Conservation (phyloP, 2,888 invertebrate species). For the Plagodis dolabraria region DNA sequence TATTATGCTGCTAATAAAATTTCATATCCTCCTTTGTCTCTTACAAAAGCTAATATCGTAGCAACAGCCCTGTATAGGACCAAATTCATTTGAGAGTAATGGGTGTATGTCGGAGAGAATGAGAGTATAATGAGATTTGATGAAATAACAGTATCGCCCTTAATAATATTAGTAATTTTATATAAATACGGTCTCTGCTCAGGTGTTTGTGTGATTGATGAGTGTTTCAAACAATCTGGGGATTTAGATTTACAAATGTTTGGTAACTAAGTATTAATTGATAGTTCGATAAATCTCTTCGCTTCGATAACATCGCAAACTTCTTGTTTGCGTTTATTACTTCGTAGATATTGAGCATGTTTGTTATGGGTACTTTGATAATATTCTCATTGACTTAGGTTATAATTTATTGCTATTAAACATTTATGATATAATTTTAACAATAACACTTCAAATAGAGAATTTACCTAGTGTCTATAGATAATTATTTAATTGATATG, state of each 20-base stretch:
- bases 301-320: too few species aligned
- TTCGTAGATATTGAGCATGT: too few species aligned
- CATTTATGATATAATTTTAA: too few species aligned
- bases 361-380: too few species aligned
- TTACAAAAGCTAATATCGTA: slow-evolving; percentile 8
- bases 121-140: slow-evolving; percentile 5
- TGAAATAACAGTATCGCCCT: slow-evolving; percentile 12
- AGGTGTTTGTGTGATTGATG: slow-evolving; percentile 32
- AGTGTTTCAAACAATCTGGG: slow-evolving; percentile 17
- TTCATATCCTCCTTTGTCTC: slow-evolving; percentile 6
- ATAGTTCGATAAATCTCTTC: not conserved
- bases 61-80: slow-evolving; percentile 1
- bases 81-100: not conserved
- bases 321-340: too few species aligned
- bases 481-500: too few species aligned
- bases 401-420: too few species aligned
- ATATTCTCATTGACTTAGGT: too few species aligned
- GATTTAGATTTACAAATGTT: not conserved
- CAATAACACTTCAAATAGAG: too few species aligned
- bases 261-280: not conserved
- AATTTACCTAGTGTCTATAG: too few species aligned
- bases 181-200: slow-evolving; percentile 2
- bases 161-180: slow-evolving; percentile 4
- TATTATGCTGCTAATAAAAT: not conserved
- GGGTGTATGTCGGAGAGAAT: too few species aligned